Conservation (phyloP, 2,113 vertebrate genomes). For the Trochalopteron elliotii region DNA sequence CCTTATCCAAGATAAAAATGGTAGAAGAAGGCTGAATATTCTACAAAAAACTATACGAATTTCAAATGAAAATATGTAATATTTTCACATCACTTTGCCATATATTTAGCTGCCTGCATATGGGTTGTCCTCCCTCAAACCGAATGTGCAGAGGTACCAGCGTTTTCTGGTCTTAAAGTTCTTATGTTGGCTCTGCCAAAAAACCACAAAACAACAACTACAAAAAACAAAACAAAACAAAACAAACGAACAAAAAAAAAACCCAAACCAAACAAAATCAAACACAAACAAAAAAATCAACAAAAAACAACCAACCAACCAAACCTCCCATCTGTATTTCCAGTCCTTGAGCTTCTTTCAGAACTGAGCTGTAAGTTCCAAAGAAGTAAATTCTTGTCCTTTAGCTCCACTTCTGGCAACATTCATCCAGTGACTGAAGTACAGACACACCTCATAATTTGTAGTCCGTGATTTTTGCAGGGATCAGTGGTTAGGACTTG, state of each 20-base stretch:
- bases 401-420: not conserved
- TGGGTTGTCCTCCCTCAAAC: not conserved
- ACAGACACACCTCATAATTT: not conserved
- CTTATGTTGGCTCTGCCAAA: not conserved
- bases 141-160: not conserved
- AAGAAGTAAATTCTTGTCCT: not conserved
- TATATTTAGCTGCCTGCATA: not conserved
- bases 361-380: not conserved
- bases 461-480: not conserved
- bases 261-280: too few species aligned
- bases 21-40: not conserved
- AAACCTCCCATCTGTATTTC: not conserved
- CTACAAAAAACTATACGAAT: not conserved
- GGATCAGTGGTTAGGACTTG: not conserved
- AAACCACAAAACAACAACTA: not conserved
- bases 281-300: too few species aligned
- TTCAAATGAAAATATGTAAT: not conserved
- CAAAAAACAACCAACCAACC: not conserved
- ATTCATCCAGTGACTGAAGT: not conserved
- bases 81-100: not conserved
- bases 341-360: not conserved
- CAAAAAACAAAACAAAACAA: not conserved
- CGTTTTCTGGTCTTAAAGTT: not conserved
- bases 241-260: too few species aligned
- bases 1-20: not conserved